These are phyloP conservation scores for Takifugu rubripes DNA, from an alignment of 2,797 vertebrate genomes.

Conservation along the genomic window DNA sequence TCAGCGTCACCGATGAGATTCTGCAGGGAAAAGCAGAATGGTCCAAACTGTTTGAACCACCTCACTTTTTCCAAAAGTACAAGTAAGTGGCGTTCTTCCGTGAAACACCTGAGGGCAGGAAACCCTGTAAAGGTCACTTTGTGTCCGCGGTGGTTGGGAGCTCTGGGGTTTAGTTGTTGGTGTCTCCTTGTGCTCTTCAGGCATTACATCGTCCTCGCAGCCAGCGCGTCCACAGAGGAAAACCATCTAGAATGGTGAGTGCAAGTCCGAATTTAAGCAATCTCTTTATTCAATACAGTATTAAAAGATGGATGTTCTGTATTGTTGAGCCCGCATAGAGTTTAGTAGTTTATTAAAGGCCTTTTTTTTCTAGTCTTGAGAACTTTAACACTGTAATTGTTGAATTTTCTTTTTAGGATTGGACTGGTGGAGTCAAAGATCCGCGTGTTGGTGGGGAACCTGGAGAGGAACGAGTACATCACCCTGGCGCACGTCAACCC, in stretches of 20 bases:
- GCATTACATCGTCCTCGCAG: slow-evolving; percentile 95
- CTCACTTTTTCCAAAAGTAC: slow-evolving; percentile 96
- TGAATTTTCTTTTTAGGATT: slow-evolving; percentile 75
- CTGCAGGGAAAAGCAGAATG: slow-evolving; percentile 93
- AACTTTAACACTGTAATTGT: neutral
- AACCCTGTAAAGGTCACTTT: neutral
- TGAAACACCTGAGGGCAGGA: neutral
- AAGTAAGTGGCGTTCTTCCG: slow-evolving; percentile 78
- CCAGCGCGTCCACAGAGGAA: slow-evolving; percentile 91
- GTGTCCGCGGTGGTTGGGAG: neutral
- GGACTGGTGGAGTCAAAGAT: slow-evolving; percentile 99
- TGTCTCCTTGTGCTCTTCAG: slow-evolving; percentile 64
- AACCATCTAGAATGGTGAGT: slow-evolving; percentile 95
- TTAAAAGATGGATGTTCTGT: too few relatives aligned
- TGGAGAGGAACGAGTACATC: slow-evolving; percentile 96
- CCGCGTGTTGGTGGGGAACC: slow-evolving; percentile 92
- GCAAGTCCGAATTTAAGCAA: neutral
- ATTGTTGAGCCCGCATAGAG: neutral
- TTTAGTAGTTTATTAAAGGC: neutral
- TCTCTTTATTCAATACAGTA: neutral
- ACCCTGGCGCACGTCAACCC: slow-evolving; percentile 95
- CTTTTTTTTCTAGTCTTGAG: neutral
- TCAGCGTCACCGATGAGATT: slow-evolving; percentile 92
- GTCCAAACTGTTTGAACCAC: slow-evolving; percentile 93
- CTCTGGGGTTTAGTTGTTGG: neutral